phyloP scores from a whole-genome alignment of 2,888 invertebrate genomes.

The Diloba caeruleocephala region DNA sequence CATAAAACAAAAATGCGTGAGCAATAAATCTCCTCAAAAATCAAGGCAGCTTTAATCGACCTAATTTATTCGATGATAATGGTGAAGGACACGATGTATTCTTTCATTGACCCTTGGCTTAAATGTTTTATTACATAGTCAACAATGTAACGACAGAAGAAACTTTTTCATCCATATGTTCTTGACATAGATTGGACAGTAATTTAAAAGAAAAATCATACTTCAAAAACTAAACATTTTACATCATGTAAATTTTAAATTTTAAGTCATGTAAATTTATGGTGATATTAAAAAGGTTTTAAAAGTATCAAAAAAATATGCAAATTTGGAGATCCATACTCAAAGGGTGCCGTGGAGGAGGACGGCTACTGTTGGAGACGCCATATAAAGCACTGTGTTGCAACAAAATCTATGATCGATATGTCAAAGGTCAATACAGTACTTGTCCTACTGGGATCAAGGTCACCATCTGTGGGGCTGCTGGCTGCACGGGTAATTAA shows the following conservation, averaged over 20 bases:
- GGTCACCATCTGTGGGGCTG: conserved; percentile 88
- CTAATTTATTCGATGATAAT: too few relatives aligned
- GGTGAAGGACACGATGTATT: too few relatives aligned
- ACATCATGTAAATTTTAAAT: conserved; percentile 36
- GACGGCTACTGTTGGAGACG: conserved; percentile 21
- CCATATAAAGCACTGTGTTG: conserved; percentile 6
- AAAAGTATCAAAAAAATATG: conserved; percentile 48
- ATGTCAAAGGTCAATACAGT: conserved; percentile 55
- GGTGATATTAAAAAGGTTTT: conserved; percentile 11
- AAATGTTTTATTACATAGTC: too few relatives aligned
- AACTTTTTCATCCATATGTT: conserved; percentile 8
- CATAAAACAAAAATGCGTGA: too few relatives aligned
- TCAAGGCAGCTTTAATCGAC: too few relatives aligned
- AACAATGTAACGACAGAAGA: background rate
- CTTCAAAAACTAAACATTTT: conserved; percentile 28
- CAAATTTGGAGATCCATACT: conserved; percentile 42
- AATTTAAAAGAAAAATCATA: conserved; percentile 19
- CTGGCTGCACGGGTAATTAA: conserved; percentile 86
- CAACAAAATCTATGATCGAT: background rate
- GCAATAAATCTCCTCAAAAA: too few relatives aligned
- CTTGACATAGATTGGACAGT: conserved; percentile 5
- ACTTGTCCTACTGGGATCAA: conserved; percentile 83
- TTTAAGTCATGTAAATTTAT: conserved; percentile 34
- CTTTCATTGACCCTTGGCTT: too few relatives aligned
- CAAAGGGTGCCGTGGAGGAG: conserved; percentile 21